phyloP scores from a whole-genome alignment of 2,113 vertebrate species.

The Callospermophilus lateralis region DNA sequence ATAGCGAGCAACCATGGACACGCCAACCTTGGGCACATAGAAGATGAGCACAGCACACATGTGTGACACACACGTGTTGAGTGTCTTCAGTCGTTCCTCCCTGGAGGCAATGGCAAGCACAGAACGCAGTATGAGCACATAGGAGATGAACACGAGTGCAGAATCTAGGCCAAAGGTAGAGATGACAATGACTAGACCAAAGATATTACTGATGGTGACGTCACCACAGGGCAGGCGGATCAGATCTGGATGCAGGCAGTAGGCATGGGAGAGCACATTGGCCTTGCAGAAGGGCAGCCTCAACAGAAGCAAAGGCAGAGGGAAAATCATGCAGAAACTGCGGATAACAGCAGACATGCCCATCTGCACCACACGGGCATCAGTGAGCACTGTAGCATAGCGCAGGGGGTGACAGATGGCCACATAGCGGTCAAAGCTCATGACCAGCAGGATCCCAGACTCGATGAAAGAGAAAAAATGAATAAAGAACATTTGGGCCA shows the following conservation, averaged over 20 bases:
- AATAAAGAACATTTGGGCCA: conserved; percentile 79
- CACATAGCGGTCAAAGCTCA: conserved; percentile 75
- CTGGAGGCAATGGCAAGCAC: conserved; percentile 43
- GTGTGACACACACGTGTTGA: conserved; percentile 76
- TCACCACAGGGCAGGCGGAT: conserved; percentile 68
- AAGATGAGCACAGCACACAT: conserved; percentile 78
- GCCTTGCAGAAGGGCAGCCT: conserved; percentile 69
- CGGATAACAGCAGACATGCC: not conserved
- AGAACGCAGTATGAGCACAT: conserved; percentile 62
- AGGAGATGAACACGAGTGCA: conserved; percentile 69
- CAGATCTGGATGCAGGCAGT: conserved; percentile 77
- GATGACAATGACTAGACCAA: conserved; percentile 55
- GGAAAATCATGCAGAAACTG: conserved; percentile 73
- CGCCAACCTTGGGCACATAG: conserved; percentile 67
- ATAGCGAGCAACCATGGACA: conserved; percentile 73
- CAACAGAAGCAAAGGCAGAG: conserved; percentile 74
- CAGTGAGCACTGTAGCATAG: conserved; percentile 70
- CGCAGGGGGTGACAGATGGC: conserved; percentile 75
- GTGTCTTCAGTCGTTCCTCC: conserved; percentile 63
- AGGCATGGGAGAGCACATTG: conserved; percentile 73
- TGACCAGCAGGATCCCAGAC: conserved; percentile 65
- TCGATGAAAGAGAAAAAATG: conserved; percentile 71
- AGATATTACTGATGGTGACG: conserved; percentile 58
- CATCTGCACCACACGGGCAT: not conserved
- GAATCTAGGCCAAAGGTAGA: conserved; percentile 70